These are phyloP conservation scores for Hypothenemus hampei DNA, from an alignment of 1,140 invertebrate genomes.

Conservation along the genomic window DNA sequence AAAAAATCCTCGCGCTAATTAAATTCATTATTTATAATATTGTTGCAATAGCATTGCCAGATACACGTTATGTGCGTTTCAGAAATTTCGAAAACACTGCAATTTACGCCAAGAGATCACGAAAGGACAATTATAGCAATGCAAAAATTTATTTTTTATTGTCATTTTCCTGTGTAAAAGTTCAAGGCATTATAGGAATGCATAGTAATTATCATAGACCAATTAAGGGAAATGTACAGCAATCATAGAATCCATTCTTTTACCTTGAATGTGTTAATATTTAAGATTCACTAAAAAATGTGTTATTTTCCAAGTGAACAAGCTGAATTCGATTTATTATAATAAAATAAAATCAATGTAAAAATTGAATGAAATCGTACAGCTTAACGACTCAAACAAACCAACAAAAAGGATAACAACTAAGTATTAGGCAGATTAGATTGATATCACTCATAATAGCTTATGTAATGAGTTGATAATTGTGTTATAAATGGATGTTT, in stretches of 20 bases:
- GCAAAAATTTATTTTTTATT: slow-evolving; percentile 21
- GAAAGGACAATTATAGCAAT: slow-evolving; percentile 19
- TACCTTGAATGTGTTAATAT: no score
- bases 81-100: slow-evolving; percentile 1
- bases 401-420: slow-evolving; percentile 20
- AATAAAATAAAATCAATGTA: no score
- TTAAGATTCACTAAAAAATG: no score
- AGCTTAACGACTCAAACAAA: slow-evolving; percentile 7
- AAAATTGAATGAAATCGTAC: slow-evolving; percentile 1
- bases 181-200: slow-evolving; percentile 22
- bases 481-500: slow-evolving; percentile 34
- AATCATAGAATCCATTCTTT: no score
- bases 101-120: slow-evolving; percentile 20
- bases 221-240: no score
- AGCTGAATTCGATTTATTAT: no score
- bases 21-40: no score
- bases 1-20: no score
- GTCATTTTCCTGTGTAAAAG: slow-evolving; percentile 19
- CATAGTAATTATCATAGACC: no score
- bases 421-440: slow-evolving; percentile 20
- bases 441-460: slow-evolving; percentile 17
- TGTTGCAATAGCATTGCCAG: no score
- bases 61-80: slow-evolving; percentile 7
- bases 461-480: slow-evolving; percentile 32
- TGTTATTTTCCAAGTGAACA: no score